Conservation (phyloP, 2,797 vertebrate species). For the Buphagus erythrorhynchus region DNA sequence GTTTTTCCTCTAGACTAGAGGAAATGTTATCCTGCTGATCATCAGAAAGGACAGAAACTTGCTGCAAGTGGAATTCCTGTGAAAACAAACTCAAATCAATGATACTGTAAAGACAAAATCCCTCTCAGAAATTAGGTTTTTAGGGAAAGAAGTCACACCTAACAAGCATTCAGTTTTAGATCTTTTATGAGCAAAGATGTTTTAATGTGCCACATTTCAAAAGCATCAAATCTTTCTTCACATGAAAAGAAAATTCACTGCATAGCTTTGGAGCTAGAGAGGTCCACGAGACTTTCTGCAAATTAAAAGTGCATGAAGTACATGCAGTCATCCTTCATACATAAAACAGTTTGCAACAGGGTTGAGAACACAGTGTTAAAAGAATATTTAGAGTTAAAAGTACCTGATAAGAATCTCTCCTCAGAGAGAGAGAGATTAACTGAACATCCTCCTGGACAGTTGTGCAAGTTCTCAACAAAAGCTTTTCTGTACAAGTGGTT, state of each 20-base stretch:
- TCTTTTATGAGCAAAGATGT: conserved; percentile 38
- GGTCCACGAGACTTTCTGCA: neutral
- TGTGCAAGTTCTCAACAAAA: conserved; percentile 11
- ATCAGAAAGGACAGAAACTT: neutral
- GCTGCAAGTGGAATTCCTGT: neutral
- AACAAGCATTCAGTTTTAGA: neutral
- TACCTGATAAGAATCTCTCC: conserved; percentile 27
- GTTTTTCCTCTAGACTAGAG: neutral
- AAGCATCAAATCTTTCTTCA: neutral
- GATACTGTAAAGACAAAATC: neutral
- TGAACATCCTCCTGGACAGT: conserved; percentile 22
- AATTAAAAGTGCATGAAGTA: conserved; percentile 47
- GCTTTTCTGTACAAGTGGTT: conserved; percentile 36
- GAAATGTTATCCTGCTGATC: neutral
- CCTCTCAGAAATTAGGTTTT: neutral
- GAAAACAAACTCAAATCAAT: neutral
- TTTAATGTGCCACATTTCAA: conserved; percentile 40
- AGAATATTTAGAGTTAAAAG: conserved; percentile 5
- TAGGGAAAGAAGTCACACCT: neutral
- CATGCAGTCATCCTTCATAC: conserved; percentile 32
- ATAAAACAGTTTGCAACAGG: neutral
- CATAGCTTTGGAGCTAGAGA: conserved; percentile 2
- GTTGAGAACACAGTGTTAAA: neutral
- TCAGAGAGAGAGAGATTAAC: neutral
- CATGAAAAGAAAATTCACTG: neutral